Evolutionary conservation across 2,113 vertebrate species (phyloP).

Genomic region (Phaethornis superciliosus): DNA sequence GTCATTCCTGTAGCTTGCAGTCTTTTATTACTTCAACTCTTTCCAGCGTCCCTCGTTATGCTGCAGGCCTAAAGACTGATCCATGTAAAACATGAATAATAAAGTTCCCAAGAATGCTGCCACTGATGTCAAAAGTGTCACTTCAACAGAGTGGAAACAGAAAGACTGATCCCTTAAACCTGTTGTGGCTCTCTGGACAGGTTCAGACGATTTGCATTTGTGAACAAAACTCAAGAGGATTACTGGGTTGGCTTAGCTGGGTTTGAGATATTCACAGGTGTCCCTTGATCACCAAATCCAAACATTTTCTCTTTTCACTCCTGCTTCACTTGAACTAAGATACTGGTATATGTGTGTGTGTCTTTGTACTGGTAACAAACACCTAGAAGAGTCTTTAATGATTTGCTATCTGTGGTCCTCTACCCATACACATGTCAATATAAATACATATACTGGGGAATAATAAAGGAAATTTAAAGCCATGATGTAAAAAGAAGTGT

Average conservation of each 20-base stretch:
- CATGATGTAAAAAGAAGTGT: not conserved
- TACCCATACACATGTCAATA: rapidly evolving
- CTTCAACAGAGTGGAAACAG: not conserved
- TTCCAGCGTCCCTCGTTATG: not conserved
- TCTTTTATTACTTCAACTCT: not conserved
- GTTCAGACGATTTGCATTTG: not conserved
- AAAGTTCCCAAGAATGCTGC: not conserved
- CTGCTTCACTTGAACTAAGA: not conserved
- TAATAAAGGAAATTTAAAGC: not conserved
- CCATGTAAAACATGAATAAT: not conserved
- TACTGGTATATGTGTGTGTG: not conserved
- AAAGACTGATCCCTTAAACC: not conserved
- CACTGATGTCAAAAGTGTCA: not conserved
- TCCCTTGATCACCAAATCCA: not conserved
- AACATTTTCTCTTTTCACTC: not conserved
- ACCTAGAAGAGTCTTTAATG: not conserved
- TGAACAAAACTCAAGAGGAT: not conserved
- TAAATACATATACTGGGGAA: not conserved
- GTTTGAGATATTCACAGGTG: not conserved
- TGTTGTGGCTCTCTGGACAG: not conserved
- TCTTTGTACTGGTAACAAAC: not conserved
- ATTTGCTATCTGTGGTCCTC: not conserved
- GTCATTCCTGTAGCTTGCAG: not conserved
- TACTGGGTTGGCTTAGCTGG: not conserved
- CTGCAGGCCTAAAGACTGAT: not conserved